A percentile compares a stretch with the other conserved stretches of the same genome.
phyloP scores from a whole-genome alignment of 2,113 vertebrate species.

The Rhinolophus ferrumequinum region DNA sequence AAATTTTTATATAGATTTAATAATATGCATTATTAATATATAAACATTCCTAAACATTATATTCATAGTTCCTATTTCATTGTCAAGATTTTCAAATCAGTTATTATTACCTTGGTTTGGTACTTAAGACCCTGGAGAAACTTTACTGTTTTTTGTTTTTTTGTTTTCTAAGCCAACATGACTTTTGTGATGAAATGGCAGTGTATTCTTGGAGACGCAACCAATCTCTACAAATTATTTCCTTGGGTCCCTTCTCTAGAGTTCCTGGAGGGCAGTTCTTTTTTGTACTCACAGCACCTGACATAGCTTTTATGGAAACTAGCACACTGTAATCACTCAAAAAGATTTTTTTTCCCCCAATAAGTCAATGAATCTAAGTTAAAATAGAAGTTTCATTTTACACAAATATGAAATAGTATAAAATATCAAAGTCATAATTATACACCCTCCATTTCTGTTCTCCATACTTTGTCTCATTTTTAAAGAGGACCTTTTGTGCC shows the following conservation, averaged over 20 bases:
- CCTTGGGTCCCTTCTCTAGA: background rate
- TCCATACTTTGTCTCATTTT: background rate
- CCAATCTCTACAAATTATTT: background rate
- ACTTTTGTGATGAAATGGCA: background rate
- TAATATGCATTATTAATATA: background rate
- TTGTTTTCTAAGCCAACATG: background rate
- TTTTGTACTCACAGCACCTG: background rate
- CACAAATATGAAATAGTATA: background rate
- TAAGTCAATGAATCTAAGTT: background rate
- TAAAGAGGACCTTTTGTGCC: background rate
- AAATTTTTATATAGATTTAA: background rate
- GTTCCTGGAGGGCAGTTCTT: background rate
- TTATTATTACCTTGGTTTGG: background rate
- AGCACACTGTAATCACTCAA: background rate
- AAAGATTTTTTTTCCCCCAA: background rate
- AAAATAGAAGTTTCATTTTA: background rate
- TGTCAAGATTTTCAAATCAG: background rate
- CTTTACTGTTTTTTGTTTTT: background rate
- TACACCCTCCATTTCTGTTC: background rate
- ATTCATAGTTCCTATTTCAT: background rate
- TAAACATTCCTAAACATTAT: background rate
- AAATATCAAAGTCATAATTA: background rate
- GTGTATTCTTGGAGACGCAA: background rate
- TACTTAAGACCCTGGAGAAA: background rate
- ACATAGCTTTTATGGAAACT: background rate